Evolutionary conservation across 2,797 vertebrate genomes (phyloP), one percentile per base, ranked within the genome.

Genomic region (Falco rusticolus): DNA sequence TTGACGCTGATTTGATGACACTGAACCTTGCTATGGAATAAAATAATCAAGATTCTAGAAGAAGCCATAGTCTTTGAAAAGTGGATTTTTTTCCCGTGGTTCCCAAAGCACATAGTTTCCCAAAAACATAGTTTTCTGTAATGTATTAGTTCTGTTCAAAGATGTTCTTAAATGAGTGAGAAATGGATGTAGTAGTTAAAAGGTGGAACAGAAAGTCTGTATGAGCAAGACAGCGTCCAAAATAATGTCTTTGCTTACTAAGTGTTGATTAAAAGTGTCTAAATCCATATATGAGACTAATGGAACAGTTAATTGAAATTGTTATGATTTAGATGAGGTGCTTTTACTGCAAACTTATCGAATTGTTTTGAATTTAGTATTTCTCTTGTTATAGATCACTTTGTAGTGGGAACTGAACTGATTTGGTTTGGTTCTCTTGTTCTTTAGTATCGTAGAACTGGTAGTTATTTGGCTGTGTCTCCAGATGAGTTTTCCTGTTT

Each of bases 1-100:
- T 84, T 85, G 75, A 63, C 93, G 84, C 60, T 80, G 39, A 94
- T 95, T 78, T 83, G 78, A 89, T 94, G 87, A 37, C 41, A 25
- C 60, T 56, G 37, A 92, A 60, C 70, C 24, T 57, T 96, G 68
- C 75, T 77, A 10, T 54, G 71, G 71, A 71, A 80, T 77, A 75
- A 87, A 92, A 76, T 70, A 90, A 86, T 66, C 37, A 56, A 57
- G 59, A n/a, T 84, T 93, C 78, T 80, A 61, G 80, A 95, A 84
- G 84, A 87, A 87, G 68, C 19, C 15, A 2, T n/a, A 4, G 21
- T 34, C 69, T 48, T 61, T 87, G 64, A 75, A 76, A 75, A 71
- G 8, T 16, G 17, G 7, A 5, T 25, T 50, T 75, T 61, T 72
- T 79, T 79, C 7, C 29, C 56, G 0, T 64, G 43, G 48, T 64